A percentile compares a stretch with the other conserved stretches of the same genome.
These are phyloP conservation scores for Radopholus similis DNA, from an alignment of 1,140 invertebrate genomes.

Conservation along the genomic window DNA sequence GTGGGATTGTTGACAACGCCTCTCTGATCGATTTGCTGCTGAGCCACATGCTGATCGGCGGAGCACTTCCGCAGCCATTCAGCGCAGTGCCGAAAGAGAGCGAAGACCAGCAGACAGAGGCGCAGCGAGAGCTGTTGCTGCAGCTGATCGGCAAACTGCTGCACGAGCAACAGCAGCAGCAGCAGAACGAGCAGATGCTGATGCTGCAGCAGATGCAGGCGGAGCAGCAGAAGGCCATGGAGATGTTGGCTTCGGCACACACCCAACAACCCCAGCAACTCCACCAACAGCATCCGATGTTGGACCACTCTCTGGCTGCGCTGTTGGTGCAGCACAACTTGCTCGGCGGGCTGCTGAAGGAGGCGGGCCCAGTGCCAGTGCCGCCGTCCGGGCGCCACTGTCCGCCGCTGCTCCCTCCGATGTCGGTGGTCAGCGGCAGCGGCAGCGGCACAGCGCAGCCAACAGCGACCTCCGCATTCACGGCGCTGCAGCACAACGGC, in stretches of 20 bases:
- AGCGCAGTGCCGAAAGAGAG: too few species aligned
- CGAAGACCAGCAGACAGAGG: not conserved
- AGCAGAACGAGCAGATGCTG: not conserved
- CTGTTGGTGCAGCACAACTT: too few species aligned
- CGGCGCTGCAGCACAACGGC: not conserved
- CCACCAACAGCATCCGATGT: not conserved
- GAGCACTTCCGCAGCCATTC: too few species aligned
- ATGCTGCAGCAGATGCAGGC: not conserved
- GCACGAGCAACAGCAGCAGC: slow-evolving; percentile 10
- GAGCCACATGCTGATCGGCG: too few species aligned
- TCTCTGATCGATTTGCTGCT: too few species aligned
- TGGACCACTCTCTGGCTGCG: too few species aligned
- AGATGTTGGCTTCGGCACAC: not conserved
- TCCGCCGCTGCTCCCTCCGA: not conserved
- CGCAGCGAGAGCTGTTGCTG: not conserved
- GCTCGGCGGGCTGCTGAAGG: too few species aligned
- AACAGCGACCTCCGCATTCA: not conserved
- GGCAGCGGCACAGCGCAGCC: not conserved
- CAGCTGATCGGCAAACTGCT: slow-evolving; percentile 13
- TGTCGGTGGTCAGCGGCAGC: not conserved
- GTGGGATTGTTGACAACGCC: too few species aligned
- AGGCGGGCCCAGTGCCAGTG: too few species aligned
- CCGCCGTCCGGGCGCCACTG: too few species aligned
- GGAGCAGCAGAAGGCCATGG: not conserved
- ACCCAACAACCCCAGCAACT: not conserved